Evolutionary conservation across 2,888 invertebrate species (phyloP), one percentile per base, ranked within the genome.

Genomic region (Rhodophaea formosa): DNA sequence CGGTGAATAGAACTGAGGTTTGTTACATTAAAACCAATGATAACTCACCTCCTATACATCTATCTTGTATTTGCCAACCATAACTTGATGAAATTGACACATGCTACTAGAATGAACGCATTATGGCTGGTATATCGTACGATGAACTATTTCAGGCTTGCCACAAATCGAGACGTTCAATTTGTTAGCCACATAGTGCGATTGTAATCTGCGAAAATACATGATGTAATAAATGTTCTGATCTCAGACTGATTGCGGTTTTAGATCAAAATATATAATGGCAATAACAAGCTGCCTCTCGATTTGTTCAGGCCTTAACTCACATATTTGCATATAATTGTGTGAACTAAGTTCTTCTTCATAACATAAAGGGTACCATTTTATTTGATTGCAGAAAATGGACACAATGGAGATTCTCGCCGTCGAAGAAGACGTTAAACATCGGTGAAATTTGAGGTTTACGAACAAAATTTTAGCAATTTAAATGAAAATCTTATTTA

Each of bases 1-100:
- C 88, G 89, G 80, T 90, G 89, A 89, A 86, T 78, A 74, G 69
- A 66, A 77, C 74, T 70, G 91, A 91, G 91, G 91, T 91, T 89
- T 91, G 91, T 91, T 87, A 81, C 72, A 82, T 84, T 86, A 82
- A 82, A 86, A 85, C 88, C 88, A 86, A 88, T 85, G 86, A 81
- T 77, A 82, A 79, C 81, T 84, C 84, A 84, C 84, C 79, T 76
- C 71, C 73, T 73, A 67, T 65, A 70, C 58, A 53, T 60, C 45
- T 62, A 56, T 58, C 54, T 57, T 60, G 51, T 23, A 23, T 60
- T 55, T 66, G 64, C 66, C 60, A 64, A 54, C 63, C 61, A 66
- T 66, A 66, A 61, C 32, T 35, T 53, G 23, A 53, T 59, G 5
- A 3, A 23, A 23, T 5, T 5, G 5, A 23, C 23, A 23, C 23